Percentiles rank a stretch among this genome's conserved stretches.
These are phyloP conservation scores for Maccullochella peelii DNA, from an alignment of 2,113 vertebrate species.

Conservation along the genomic window DNA sequence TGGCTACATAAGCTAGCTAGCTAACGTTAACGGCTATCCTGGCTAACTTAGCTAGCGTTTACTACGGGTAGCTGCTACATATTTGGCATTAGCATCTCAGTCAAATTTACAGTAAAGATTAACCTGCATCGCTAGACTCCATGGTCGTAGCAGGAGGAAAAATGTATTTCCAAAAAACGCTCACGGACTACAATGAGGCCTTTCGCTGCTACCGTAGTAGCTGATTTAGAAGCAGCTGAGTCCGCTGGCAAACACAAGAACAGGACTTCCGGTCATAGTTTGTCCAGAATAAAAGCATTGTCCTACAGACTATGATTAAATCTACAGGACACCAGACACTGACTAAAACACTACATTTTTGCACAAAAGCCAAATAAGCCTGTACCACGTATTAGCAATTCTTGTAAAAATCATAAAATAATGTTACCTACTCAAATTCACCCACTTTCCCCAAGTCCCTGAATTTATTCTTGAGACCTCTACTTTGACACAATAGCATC, in stretches of 20 bases:
- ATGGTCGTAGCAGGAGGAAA: slow-evolving; percentile 49
- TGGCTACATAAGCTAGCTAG: slow-evolving; percentile 22
- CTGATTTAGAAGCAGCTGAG: not conserved
- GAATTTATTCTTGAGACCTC: not conserved
- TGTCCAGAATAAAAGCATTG: slow-evolving; percentile 51
- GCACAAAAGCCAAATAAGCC: not conserved
- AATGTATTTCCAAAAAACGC: slow-evolving; percentile 13
- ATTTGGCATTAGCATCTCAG: not conserved
- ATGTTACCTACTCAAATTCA: not conserved
- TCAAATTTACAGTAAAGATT: not conserved
- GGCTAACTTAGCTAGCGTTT: not conserved
- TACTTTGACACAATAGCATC: not conserved
- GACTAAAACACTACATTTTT: not conserved
- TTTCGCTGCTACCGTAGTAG: not conserved
- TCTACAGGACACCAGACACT: not conserved
- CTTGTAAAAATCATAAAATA: too few species aligned
- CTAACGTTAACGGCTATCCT: not conserved
- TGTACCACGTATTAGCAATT: not conserved
- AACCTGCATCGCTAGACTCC: slow-evolving; percentile 79
- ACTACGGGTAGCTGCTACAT: not conserved
- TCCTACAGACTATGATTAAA: not conserved
- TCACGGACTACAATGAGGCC: slow-evolving; percentile 11
- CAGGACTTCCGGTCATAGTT: not conserved
- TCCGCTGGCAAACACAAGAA: not conserved
- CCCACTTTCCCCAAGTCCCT: not conserved